phyloP scores from a whole-genome alignment of 2,888 invertebrate species.

The Poecilus cupreus region DNA sequence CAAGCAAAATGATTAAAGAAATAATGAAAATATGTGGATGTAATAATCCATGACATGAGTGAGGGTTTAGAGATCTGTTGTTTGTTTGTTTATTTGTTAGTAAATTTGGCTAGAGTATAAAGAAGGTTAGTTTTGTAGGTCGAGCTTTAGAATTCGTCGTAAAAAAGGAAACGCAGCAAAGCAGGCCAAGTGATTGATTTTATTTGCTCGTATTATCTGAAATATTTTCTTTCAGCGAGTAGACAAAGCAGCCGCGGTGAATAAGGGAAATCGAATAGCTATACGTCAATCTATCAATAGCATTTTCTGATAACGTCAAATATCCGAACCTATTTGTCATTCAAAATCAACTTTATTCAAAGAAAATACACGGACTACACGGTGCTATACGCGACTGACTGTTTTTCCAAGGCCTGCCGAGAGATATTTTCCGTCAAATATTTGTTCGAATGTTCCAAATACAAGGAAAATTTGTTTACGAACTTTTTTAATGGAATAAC shows the following conservation, averaged over 20 bases:
- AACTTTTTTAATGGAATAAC: conserved; percentile 41
- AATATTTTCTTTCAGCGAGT: conserved; percentile 45
- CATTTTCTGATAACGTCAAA: conserved; percentile 56
- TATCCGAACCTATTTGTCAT: conserved; percentile 56
- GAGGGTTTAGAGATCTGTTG: too few relatives aligned
- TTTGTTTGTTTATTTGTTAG: too few relatives aligned
- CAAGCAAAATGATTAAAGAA: too few relatives aligned
- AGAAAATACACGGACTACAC: conserved; percentile 44
- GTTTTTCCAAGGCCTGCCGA: conserved; percentile 19
- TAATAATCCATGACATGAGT: too few relatives aligned
- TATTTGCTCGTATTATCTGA: conserved; percentile 51
- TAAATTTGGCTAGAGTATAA: too few relatives aligned
- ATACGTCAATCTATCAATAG: conserved; percentile 55
- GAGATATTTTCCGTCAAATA: conserved; percentile 37
- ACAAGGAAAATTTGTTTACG: conserved; percentile 35
- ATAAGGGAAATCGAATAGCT: conserved; percentile 43
- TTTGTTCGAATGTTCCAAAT: conserved; percentile 18
- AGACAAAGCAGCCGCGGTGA: conserved; percentile 38
- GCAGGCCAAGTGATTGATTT: conserved; percentile 44
- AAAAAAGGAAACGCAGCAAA: conserved; percentile 33
- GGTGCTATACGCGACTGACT: conserved; percentile 38
- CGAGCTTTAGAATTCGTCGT: conserved; percentile 3
- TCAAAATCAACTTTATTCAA: conserved; percentile 55
- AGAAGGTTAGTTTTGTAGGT: neutral
- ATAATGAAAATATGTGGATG: too few relatives aligned